Evolutionary conservation across 2,113 vertebrate genomes (phyloP), one percentile per base, ranked within the genome.

Genomic region (Paraplagusia blochii): DNA sequence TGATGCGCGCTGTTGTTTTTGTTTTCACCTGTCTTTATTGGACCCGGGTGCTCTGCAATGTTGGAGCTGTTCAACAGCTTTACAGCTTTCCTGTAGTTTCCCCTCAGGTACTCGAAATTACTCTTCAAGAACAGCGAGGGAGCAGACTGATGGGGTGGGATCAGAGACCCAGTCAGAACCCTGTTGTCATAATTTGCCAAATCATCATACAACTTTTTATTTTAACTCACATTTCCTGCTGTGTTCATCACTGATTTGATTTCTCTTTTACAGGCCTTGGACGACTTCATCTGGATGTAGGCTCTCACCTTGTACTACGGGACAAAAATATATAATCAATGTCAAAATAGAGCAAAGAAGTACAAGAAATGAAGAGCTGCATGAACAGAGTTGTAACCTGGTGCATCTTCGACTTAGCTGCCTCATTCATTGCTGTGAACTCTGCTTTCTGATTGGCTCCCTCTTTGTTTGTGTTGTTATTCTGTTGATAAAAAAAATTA

Each of bases 201-300:
- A 55, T 15, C 9, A 11, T 11, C 29, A 16, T 36, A 14, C 16
- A 33, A 17, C 18, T 16, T 14, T 8, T 5, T 14, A 47, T n/a
- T n/a, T 33, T n/a, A n/a, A 93, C 97, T 95, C 83, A 99, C 97
- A 64, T 97, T 99, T 57, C 96, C 97, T 48, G 97, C 91, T 42
- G 97, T 98, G 82, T 99, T 99, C 97, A 99, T 98, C 76, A 99
- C 96, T 2, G 97, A 99, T 58, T 99, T 99, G 82, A 99, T 98
- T 81, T 99, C 97, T 67, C 97, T 90, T 85, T 98, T 99, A 80
- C 97, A 99, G 1, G 97, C 94, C 83, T 98, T 99, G 47, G 98
- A 85, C 14, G 97, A 99, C 74, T 98, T 99, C 95, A 98, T 98
- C 70, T 98, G 96, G 40, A 98, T 96, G 75, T 99, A 98, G 6